These are phyloP conservation scores for Cheilinus undulatus DNA, from an alignment of 2,113 vertebrate genomes.

Conservation along the genomic window DNA sequence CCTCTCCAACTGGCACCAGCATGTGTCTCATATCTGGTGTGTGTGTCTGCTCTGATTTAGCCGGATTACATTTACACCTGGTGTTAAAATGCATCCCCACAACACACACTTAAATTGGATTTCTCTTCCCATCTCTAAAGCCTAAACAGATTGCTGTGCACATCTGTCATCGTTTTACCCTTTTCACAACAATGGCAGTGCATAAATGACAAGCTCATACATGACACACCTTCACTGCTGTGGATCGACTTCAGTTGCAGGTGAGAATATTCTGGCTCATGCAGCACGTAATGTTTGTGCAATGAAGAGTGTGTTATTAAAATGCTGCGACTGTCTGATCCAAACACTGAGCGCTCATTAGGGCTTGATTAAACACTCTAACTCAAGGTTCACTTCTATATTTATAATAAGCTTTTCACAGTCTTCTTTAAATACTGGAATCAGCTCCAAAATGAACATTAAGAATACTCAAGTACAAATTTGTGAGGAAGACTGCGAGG, in stretches of 20 bases:
- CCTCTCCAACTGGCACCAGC: constrained; percentile 58
- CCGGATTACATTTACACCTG: constrained; percentile 66
- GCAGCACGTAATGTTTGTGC: background rate
- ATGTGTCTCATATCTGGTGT: constrained; percentile 53
- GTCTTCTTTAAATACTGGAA: too few relatives aligned
- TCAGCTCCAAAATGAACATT: too few relatives aligned
- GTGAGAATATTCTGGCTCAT: constrained; percentile 21
- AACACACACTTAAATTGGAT: constrained; percentile 52
- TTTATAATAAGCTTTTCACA: too few relatives aligned
- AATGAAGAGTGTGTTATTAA: background rate
- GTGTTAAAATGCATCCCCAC: constrained; percentile 51
- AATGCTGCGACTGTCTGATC: background rate
- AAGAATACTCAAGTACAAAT: too few relatives aligned
- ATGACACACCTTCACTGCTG: background rate
- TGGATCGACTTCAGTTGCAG: constrained; percentile 14
- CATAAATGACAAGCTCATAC: constrained; percentile 35
- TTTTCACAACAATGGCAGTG: constrained; percentile 12
- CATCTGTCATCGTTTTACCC: constrained; percentile 53
- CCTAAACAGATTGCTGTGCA: constrained; percentile 50
- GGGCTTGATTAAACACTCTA: too few relatives aligned
- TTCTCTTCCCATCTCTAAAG: constrained; percentile 32
- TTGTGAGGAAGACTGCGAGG: too few relatives aligned
- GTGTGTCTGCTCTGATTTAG: constrained; percentile 47
- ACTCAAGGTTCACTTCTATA: too few relatives aligned
- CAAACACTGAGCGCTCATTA: background rate